phyloP scores from a whole-genome alignment of 2,888 invertebrate genomes.

The Sclerodermus sp. region DNA sequence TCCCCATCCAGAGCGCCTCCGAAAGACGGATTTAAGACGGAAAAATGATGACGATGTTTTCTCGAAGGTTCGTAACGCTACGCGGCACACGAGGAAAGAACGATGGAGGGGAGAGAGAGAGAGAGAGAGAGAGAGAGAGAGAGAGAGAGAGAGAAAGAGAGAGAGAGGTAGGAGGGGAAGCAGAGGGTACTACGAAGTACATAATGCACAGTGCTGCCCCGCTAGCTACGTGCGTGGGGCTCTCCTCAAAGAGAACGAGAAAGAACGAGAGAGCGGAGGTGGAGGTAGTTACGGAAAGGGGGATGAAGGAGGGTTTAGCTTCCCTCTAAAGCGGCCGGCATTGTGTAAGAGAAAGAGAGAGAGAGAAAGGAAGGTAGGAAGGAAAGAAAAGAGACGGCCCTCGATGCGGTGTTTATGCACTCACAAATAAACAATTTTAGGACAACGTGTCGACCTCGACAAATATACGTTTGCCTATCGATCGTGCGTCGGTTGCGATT shows the following conservation, averaged over 20 bases:
- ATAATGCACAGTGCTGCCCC: slow-evolving; percentile 40
- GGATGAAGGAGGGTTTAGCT: too few relatives aligned
- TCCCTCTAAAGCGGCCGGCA: too few relatives aligned
- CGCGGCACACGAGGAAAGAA: slow-evolving; percentile 18
- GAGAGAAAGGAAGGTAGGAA: slow-evolving; percentile 5
- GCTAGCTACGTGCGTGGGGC: slow-evolving; percentile 32
- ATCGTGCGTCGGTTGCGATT: slow-evolving; percentile 29
- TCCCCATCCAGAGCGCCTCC: background rate
- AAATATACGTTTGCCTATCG: slow-evolving; percentile 32
- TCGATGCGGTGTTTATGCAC: slow-evolving; percentile 35
- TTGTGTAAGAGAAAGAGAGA: background rate
- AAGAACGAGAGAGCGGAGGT: background rate
- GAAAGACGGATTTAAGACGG: slow-evolving; percentile 27
- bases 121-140: background rate
- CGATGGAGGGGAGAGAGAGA: background rate
- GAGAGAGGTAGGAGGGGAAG: slow-evolving; percentile 17
- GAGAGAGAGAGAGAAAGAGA: slow-evolving; percentile 30
- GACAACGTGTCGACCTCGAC: slow-evolving; percentile 30
- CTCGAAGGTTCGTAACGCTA: slow-evolving; percentile 46
- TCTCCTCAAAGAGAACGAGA: slow-evolving; percentile 8
- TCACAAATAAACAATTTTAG: slow-evolving; percentile 41
- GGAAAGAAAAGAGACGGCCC: slow-evolving; percentile 15
- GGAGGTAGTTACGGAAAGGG: background rate
- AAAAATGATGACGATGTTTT: slow-evolving; percentile 45
- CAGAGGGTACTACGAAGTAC: slow-evolving; percentile 31